Percentiles rank a stretch among this genome's conserved stretches.
Conservation (phyloP, 2,797 vertebrate genomes). For the Anomalospiza imberbis region DNA sequence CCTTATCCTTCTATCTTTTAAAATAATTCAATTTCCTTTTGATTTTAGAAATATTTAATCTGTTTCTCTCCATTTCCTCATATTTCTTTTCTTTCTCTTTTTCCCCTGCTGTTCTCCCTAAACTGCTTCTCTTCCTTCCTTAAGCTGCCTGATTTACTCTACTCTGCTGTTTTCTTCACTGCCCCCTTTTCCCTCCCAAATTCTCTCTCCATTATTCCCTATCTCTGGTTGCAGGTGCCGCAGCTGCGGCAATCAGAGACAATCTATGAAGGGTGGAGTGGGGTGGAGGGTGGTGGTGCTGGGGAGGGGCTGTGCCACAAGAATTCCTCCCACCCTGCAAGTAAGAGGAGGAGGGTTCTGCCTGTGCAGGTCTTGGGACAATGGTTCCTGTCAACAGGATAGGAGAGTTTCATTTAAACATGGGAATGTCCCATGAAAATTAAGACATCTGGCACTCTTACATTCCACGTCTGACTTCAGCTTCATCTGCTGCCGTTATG, state of each 20-base stretch:
- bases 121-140: not conserved
- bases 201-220: not conserved
- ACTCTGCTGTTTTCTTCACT: not conserved
- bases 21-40: not conserved
- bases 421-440: constrained; percentile 56
- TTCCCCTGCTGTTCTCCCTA: not conserved
- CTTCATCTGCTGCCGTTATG: constrained; percentile 28
- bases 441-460: constrained; percentile 56
- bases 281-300: not conserved
- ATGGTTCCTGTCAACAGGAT: constrained; percentile 42
- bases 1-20: not conserved
- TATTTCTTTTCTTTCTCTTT: not conserved
- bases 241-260: constrained; percentile 20
- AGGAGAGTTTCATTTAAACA: constrained; percentile 41
- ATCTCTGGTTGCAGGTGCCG: not conserved
- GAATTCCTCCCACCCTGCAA: not conserved
- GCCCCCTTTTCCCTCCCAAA: not conserved
- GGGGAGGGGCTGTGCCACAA: not conserved
- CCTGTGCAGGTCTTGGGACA: constrained; percentile 18
- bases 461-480: not conserved
- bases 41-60: not conserved
- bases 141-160: not conserved
- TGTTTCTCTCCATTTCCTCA: not conserved
- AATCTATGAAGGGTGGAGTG: not conserved
- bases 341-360: not conserved